Conservation (phyloP, 2,888 invertebrate species). For the Mycalesis mineus region DNA sequence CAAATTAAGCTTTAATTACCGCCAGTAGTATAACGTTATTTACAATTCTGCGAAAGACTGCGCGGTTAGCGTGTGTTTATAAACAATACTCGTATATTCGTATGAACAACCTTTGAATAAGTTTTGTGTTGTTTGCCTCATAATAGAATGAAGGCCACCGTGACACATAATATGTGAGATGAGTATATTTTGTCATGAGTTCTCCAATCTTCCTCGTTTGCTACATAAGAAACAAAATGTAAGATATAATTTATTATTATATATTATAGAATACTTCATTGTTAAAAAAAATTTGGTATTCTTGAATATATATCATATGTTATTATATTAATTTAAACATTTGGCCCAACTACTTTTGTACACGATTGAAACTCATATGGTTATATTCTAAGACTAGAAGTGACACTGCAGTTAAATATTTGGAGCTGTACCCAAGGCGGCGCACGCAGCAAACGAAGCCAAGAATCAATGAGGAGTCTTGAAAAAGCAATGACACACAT, state of each 20-base stretch:
- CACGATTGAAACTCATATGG: background rate
- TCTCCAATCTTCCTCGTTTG: background rate
- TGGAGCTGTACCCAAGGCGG: conserved; percentile 13
- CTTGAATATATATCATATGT: too few species aligned
- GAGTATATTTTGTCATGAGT: background rate
- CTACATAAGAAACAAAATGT: background rate
- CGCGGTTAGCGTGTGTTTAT: conserved; percentile 20
- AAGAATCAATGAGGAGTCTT: conserved; percentile 23
- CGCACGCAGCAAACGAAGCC: conserved; percentile 9
- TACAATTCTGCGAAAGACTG: conserved; percentile 17
- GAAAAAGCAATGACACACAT: conserved; percentile 25
- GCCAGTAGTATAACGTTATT: conserved; percentile 15
- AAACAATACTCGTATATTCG: conserved; percentile 17
- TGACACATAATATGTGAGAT: background rate
- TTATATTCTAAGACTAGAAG: conserved; percentile 2
- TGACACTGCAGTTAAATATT: conserved; percentile 10
- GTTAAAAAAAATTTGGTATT: too few species aligned
- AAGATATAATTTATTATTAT: too few species aligned
- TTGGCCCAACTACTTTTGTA: too few species aligned
- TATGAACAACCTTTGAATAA: conserved; percentile 9
- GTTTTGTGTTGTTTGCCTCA: background rate
- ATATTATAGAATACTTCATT: too few species aligned
- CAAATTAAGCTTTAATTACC: conserved; percentile 25
- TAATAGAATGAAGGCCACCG: background rate
- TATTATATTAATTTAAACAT: too few species aligned